Percentiles rank a stretch among this genome's conserved stretches.
These are phyloP conservation scores for Glossosoma conforme DNA, from an alignment of 1,140 invertebrate genomes.

Conservation along the genomic window DNA sequence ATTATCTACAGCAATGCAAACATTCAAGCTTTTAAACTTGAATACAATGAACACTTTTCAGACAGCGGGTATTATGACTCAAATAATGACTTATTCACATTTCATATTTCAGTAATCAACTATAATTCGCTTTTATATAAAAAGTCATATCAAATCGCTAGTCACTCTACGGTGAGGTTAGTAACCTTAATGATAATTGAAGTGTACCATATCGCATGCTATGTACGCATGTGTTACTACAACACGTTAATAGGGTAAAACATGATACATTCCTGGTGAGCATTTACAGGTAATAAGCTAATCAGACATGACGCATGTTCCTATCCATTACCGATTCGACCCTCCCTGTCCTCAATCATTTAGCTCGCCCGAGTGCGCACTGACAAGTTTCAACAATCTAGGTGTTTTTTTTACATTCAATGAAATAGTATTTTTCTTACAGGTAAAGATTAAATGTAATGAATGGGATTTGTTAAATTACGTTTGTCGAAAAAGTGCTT, in stretches of 20 bases:
- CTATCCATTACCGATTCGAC: constrained; percentile 11
- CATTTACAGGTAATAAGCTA: constrained; percentile 17
- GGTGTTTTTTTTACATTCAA: not conserved
- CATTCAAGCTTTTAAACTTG: no score
- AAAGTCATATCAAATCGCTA: not conserved
- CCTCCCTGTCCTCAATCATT: not conserved
- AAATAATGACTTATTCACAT: not conserved
- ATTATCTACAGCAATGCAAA: no score
- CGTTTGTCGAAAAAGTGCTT: constrained; percentile 4
- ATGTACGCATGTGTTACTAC: not conserved
- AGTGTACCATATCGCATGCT: not conserved
- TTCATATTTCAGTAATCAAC: not conserved
- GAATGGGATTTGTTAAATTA: not conserved
- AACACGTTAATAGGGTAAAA: constrained; percentile 12
- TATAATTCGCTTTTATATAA: not conserved
- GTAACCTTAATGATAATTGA: not conserved
- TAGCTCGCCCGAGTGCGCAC: no score
- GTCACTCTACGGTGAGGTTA: not conserved
- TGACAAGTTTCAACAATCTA: no score
- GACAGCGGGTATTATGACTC: no score
- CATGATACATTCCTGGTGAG: not conserved
- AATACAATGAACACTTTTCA: no score
- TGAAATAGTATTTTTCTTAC: not conserved
- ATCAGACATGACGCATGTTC: constrained; percentile 12
- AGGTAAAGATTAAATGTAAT: not conserved